A percentile compares a stretch with the other conserved stretches of the same genome.
Conservation (phyloP, 2,113 vertebrate genomes). For the Muntiacus muntjak region DNA sequence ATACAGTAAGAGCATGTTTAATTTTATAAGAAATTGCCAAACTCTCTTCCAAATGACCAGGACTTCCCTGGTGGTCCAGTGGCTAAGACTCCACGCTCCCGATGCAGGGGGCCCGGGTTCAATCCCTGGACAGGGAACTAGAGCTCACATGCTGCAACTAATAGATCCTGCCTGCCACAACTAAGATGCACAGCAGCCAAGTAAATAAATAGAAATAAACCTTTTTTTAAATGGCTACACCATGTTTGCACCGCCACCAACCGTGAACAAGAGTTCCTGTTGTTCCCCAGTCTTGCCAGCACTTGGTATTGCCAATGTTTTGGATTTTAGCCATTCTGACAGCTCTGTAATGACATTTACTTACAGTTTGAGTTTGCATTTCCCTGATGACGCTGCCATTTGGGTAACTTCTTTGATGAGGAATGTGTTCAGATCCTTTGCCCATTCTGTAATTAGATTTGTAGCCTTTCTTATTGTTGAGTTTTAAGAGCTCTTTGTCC, state of each 20-base stretch:
- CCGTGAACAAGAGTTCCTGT: background rate
- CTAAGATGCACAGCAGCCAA: background rate
- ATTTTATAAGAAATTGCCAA: background rate
- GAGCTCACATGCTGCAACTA: background rate
- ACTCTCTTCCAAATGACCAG: background rate
- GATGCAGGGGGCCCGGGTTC: background rate
- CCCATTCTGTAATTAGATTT: background rate
- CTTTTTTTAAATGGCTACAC: background rate
- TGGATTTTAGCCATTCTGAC: background rate
- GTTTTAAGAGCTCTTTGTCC: background rate
- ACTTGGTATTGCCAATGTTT: background rate
- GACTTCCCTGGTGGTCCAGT: background rate
- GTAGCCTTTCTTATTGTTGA: background rate
- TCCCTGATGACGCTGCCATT: background rate
- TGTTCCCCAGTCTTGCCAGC: background rate
- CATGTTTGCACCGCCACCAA: background rate
- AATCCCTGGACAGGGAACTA: background rate
- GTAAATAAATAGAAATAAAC: background rate
- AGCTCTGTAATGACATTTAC: too few species aligned
- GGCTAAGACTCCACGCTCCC: background rate
- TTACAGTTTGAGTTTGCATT: background rate
- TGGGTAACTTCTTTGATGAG: background rate
- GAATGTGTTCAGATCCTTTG: background rate
- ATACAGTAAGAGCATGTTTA: background rate
- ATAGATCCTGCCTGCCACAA: background rate